These are phyloP conservation scores for Leptogaster cylindrica DNA, from an alignment of 2,888 invertebrate genomes.

Conservation along the genomic window DNA sequence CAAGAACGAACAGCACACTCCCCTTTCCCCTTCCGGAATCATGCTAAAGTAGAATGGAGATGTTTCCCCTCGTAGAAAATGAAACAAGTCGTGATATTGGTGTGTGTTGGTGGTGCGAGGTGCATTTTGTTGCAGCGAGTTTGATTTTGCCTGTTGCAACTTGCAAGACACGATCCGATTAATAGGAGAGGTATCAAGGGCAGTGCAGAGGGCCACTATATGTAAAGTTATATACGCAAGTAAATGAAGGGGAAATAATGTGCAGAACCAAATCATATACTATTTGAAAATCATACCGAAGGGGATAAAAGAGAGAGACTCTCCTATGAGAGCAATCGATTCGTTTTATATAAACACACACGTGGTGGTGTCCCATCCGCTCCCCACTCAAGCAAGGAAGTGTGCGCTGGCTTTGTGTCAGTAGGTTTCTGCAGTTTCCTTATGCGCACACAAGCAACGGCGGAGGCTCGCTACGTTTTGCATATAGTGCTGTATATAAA, in stretches of 20 bases:
- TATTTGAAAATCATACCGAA: too few species aligned
- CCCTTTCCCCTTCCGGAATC: background rate
- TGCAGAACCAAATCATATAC: background rate
- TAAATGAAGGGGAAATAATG: background rate
- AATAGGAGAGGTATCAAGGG: too few species aligned
- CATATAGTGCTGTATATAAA: background rate
- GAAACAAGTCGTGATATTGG: too few species aligned
- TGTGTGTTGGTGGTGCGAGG: background rate
- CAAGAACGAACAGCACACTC: background rate
- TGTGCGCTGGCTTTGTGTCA: conserved; percentile 36
- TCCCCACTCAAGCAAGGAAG: conserved; percentile 14
- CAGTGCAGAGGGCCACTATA: too few species aligned
- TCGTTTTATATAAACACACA: conserved; percentile 16
- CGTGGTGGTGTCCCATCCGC: conserved; percentile 2
- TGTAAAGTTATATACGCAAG: background rate
- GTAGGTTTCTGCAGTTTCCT: conserved; percentile 29
- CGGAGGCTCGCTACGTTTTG: background rate
- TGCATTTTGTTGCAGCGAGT: too few species aligned
- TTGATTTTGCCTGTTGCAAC: too few species aligned
- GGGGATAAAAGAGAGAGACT: background rate
- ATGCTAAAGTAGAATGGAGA: too few species aligned
- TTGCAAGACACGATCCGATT: conserved; percentile 1
- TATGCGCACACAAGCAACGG: background rate
- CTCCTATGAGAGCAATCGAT: background rate
- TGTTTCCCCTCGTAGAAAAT: too few species aligned